These are phyloP conservation scores for Acrobasis repandana DNA, from an alignment of 2,888 invertebrate genomes.

Conservation along the genomic window DNA sequence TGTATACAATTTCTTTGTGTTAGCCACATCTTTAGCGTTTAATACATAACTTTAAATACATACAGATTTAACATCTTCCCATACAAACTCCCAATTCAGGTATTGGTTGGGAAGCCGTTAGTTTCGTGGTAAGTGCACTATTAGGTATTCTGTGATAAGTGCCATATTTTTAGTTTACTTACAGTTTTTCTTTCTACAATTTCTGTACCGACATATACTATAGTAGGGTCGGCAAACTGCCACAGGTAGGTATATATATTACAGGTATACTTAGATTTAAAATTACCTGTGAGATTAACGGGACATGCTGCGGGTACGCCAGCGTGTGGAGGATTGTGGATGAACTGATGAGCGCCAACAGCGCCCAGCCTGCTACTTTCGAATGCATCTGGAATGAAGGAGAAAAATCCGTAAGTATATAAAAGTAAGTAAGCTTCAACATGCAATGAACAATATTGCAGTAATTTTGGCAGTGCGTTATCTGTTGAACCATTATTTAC, in stretches of 20 bases:
- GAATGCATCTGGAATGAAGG: conserved; percentile 71
- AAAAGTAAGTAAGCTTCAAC: conserved; percentile 4
- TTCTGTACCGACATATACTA: no score
- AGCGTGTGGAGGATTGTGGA: conserved; percentile 86
- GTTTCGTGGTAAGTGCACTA: not conserved
- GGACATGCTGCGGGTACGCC: conserved; percentile 84
- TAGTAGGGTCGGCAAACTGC: no score
- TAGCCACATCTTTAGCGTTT: no score
- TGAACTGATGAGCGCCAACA: conserved; percentile 87
- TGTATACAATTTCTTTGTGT: no score
- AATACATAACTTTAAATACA: not conserved
- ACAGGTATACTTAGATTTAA: not conserved
- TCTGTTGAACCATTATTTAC: no score
- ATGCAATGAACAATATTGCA: no score
- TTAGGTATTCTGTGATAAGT: no score
- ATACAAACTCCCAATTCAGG: not conserved
- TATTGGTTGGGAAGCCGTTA: not conserved
- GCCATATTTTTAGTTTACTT: no score
- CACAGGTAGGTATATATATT: no score
- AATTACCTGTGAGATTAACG: conserved; percentile 72
- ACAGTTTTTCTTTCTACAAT: no score
- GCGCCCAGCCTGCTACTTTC: conserved; percentile 85
- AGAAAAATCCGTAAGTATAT: conserved; percentile 40
- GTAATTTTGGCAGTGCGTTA: no score
- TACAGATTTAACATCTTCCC: not conserved